Percentiles rank a stretch among this genome's conserved stretches.
Evolutionary conservation across 2,888 invertebrate species (phyloP).

Genomic region (Acanthacorydalis orientalis): DNA sequence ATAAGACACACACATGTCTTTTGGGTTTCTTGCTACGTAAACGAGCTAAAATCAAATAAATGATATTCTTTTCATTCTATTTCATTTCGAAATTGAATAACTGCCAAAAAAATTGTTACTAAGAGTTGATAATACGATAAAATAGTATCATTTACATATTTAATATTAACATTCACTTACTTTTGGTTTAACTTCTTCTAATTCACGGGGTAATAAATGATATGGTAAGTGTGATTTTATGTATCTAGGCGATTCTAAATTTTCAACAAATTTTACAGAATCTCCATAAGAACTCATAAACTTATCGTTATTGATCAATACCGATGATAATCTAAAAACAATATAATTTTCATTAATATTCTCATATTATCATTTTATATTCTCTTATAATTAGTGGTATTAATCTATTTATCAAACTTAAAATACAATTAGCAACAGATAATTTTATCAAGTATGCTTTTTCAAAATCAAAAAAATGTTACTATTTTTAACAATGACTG

Average conservation of each 20-base stretch:
- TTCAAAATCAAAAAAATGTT: too few relatives aligned
- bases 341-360: too few relatives aligned
- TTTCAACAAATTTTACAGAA: slow-evolving; percentile 18
- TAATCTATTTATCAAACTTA: too few relatives aligned
- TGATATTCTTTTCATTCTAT: neutral
- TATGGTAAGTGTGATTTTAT: slow-evolving; percentile 49
- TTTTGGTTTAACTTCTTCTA: slow-evolving; percentile 24
- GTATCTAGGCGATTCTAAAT: slow-evolving; percentile 32
- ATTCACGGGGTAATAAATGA: slow-evolving; percentile 35
- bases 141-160: too few relatives aligned
- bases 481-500: too few relatives aligned
- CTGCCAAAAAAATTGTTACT: too few relatives aligned
- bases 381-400: too few relatives aligned
- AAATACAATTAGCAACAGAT: too few relatives aligned
- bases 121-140: too few relatives aligned
- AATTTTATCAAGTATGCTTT: too few relatives aligned
- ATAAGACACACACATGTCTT: slow-evolving; percentile 47
- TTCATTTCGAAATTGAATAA: too few relatives aligned
- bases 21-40: slow-evolving; percentile 48
- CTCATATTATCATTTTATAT: too few relatives aligned
- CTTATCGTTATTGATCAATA: neutral
- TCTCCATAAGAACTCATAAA: slow-evolving; percentile 6
- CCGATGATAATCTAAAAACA: slow-evolving; percentile 1
- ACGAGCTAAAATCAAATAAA: slow-evolving; percentile 29
- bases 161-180: slow-evolving; percentile 9